Percentiles rank a stretch among this genome's conserved stretches.
Evolutionary conservation across 2,888 invertebrate species (phyloP).

Genomic region (Eristalis pertinax): DNA sequence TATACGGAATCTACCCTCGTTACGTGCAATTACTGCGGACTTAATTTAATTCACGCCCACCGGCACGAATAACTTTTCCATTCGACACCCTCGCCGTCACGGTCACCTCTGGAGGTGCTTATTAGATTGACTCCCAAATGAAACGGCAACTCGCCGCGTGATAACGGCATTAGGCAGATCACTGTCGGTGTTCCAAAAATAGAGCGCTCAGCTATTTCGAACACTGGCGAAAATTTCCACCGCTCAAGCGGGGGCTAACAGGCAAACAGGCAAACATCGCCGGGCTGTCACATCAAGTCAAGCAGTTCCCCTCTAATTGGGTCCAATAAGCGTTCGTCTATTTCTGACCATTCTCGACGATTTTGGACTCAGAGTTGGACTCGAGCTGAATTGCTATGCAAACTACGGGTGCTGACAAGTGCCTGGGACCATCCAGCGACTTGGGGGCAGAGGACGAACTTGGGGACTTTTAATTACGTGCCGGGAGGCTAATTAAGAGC

Average conservation of each 20-base stretch:
- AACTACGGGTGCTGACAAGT: background rate
- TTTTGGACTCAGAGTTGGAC: background rate
- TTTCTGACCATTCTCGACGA: background rate
- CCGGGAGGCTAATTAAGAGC: slow-evolving; percentile 2
- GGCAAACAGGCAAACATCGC: background rate
- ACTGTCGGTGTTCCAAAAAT: background rate
- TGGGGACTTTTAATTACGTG: background rate
- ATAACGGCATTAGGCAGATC: background rate
- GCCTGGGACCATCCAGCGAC: background rate
- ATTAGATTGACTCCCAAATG: slow-evolving; percentile 43
- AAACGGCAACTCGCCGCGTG: slow-evolving; percentile 9
- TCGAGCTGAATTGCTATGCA: background rate
- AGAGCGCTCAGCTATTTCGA: background rate
- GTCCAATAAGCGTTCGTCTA: background rate
- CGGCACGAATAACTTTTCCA: background rate
- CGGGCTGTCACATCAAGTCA: background rate
- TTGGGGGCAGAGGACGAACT: background rate
- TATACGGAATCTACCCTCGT: slow-evolving; percentile 9
- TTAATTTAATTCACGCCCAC: slow-evolving; percentile 30
- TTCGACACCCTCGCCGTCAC: background rate
- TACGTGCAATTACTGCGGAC: slow-evolving; percentile 20
- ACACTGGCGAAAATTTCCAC: background rate
- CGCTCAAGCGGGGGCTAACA: background rate
- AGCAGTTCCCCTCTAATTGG: background rate
- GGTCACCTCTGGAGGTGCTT: slow-evolving; percentile 25